Evolutionary conservation across 2,797 vertebrate species (phyloP).

Genomic region (Sebastes taczanowskii): DNA sequence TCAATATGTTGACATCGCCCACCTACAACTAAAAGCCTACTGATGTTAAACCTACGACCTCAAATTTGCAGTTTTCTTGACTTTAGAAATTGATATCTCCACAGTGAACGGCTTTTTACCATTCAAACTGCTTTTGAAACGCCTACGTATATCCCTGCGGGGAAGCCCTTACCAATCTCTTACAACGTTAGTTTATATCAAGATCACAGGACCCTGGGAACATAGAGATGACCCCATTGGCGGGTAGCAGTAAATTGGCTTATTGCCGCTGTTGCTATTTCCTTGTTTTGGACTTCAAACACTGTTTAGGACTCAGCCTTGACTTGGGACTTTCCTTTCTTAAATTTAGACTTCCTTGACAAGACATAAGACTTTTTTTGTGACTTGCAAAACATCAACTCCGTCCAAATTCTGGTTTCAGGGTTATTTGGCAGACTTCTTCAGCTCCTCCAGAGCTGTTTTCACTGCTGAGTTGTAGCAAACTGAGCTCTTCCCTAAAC

Average conservation of each 20-base stretch:
- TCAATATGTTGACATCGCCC: not conserved
- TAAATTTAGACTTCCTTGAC: too few species aligned
- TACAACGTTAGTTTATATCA: too few species aligned
- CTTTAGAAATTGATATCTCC: not conserved
- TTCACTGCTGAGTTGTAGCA: not conserved
- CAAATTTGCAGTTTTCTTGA: not conserved
- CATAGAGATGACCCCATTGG: too few species aligned
- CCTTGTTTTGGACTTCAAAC: not conserved
- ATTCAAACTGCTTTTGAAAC: not conserved
- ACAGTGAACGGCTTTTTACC: not conserved
- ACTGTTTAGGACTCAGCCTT: not conserved
- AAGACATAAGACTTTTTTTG: not conserved
- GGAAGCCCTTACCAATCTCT: not conserved
- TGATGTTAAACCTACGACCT: not conserved
- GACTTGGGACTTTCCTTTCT: not conserved
- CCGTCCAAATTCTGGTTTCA: not conserved
- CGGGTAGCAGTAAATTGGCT: not conserved
- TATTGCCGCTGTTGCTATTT: not conserved
- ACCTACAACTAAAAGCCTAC: too few species aligned
- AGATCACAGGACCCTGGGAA: too few species aligned
- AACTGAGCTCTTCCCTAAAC: not conserved
- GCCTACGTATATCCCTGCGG: not conserved
- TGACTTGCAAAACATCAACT: not conserved
- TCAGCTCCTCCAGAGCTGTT: not conserved
- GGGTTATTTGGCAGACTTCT: not conserved